These are phyloP conservation scores for Coptodon rendalli DNA, from an alignment of 2,113 vertebrate species.

Conservation along the genomic window DNA sequence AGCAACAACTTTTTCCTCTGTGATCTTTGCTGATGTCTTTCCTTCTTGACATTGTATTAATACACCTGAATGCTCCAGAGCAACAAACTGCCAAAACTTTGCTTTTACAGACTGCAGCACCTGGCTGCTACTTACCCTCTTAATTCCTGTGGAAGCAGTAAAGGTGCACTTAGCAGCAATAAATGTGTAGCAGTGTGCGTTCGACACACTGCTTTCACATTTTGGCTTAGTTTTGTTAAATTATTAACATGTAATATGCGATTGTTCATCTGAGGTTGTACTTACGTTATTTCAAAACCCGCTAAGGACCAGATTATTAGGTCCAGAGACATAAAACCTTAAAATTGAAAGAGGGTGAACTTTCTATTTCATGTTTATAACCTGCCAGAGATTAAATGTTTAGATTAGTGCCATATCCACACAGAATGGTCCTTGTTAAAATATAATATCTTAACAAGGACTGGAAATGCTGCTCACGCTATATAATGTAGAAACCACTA, in stretches of 20 bases:
- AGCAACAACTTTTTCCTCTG: not conserved
- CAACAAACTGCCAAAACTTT: not conserved
- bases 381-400: not conserved
- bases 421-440: not conserved
- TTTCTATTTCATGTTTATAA: not conserved
- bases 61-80: not conserved
- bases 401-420: not conserved
- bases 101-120: not conserved
- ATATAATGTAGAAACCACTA: not conserved
- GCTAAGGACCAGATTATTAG: not conserved
- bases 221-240: not conserved
- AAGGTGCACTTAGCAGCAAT: not conserved
- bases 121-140: not conserved
- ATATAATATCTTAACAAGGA: not conserved
- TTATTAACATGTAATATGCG: not conserved
- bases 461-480: too few relatives aligned
- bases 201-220: not conserved
- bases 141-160: not conserved
- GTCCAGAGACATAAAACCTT: not conserved
- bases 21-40: not conserved
- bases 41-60: not conserved
- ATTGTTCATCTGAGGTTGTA: not conserved
- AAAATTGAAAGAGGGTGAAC: not conserved
- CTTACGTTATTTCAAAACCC: not conserved
- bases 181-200: not conserved